Base-by-base conservation (phyloP, 1,140 invertebrate genomes). In the Ephestia elutella region DNA sequence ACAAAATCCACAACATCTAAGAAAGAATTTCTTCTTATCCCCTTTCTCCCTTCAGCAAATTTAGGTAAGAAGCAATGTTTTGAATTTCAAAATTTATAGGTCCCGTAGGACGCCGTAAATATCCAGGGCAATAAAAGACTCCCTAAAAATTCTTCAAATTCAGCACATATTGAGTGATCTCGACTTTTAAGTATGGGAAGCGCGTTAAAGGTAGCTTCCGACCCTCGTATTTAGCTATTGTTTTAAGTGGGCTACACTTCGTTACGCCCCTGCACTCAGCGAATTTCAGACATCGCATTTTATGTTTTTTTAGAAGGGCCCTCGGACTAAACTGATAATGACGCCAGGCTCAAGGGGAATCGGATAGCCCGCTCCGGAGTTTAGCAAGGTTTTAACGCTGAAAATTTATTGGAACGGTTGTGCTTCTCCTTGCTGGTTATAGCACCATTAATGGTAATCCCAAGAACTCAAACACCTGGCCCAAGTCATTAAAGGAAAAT, bases 161-260 rank as follows among this genome's bases (percentile, higher is more conserved):
- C 83, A 85, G 83, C 83, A 81, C 73, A 78, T 84, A 86, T 86
- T 75, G 80, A 87, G 85, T 77, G 82, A 73, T 79, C 74, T 80
- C 67, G 51, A 65, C 65, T 75, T 75, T 70, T 71, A 77, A 81
- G 80, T 68, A 84, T 72, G 65, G 81, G 71, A 80, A 71, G 73
- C 61, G 63, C 30, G 49, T 55, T 51, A 53, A 60, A 60, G 63
- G 69, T 71, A 70, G 69, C 64, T 63, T 72, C 73, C 70, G 68
- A 75, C 78, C 77, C 81, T 74, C 65, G 78, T 78, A 78, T 84
- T 87, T 79, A 66, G 82, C 84, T 87, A 86, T 87, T 87, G 85
- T 87, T 87, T 87, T 86, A 87, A 86, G 82, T 81, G 73, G 71
- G 68, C 71, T 71, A 72, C 80, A 80, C 80, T 87, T 87, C 74